Evolutionary conservation across 2,888 invertebrate species (phyloP).

Genomic region (Phortica okadai): DNA sequence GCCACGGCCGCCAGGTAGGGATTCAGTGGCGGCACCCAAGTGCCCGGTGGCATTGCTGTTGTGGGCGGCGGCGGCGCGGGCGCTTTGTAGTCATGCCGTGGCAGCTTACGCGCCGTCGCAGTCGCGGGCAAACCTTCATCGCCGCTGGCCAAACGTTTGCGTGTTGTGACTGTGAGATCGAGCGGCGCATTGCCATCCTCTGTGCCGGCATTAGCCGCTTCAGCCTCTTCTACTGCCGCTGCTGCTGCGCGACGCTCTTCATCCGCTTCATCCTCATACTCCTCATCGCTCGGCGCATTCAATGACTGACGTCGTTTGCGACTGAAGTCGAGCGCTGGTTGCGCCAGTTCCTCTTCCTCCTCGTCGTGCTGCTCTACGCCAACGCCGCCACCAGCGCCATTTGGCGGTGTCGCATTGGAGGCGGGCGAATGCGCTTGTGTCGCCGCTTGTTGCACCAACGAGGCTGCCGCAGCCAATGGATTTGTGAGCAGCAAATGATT

Average conservation of each 20-base stretch:
- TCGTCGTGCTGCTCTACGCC: slow-evolving; percentile 13
- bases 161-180: slow-evolving; percentile 88
- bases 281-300: slow-evolving; percentile 61
- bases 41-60: slow-evolving; percentile 76
- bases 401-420: slow-evolving; percentile 72
- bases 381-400: not conserved
- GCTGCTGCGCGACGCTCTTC: slow-evolving; percentile 68
- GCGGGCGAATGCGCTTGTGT: slow-evolving; percentile 52
- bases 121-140: slow-evolving; percentile 77
- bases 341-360: slow-evolving; percentile 72
- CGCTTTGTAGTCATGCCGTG: slow-evolving; percentile 83
- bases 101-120: slow-evolving; percentile 77
- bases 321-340: slow-evolving; percentile 88
- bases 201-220: slow-evolving; percentile 77
- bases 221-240: slow-evolving; percentile 80
- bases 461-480: slow-evolving; percentile 84
- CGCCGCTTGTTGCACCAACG: slow-evolving; percentile 76
- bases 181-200: slow-evolving; percentile 80
- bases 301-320: slow-evolving; percentile 81
- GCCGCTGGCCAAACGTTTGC: slow-evolving; percentile 85
- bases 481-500: slow-evolving; percentile 87
- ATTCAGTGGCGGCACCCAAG: slow-evolving; percentile 88
- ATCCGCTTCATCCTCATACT: slow-evolving; percentile 45
- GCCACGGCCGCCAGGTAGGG: slow-evolving; percentile 89
- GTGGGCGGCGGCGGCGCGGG: slow-evolving; percentile 76